These are phyloP conservation scores for Cataglyphis rosenhaueri DNA, from an alignment of 2,888 invertebrate species.

Conservation along the genomic window DNA sequence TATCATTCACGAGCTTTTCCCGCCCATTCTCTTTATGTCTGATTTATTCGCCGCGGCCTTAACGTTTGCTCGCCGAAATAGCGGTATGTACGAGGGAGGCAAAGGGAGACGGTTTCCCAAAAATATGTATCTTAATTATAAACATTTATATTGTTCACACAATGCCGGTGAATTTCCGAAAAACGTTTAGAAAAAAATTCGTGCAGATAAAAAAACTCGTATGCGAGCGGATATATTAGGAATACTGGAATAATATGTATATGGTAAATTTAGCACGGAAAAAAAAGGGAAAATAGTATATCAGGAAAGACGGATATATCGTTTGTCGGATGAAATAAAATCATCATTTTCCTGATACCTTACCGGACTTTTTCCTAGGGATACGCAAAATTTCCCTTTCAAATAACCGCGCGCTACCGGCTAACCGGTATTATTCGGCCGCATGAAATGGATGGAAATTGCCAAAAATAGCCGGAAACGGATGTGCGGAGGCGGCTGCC, in stretches of 20 bases:
- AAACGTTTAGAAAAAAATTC: neutral
- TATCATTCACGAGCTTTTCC: constrained; percentile 39
- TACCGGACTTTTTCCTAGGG: constrained; percentile 56
- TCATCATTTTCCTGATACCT: constrained; percentile 58
- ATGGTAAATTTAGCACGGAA: neutral
- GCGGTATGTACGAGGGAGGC: constrained; percentile 1
- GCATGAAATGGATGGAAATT: constrained; percentile 77
- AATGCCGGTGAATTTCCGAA: neutral
- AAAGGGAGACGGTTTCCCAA: neutral
- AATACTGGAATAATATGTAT: neutral
- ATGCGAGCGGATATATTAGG: neutral
- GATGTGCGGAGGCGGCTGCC: constrained; percentile 67
- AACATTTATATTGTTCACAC: neutral
- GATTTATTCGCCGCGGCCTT: constrained; percentile 37
- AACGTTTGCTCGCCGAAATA: constrained; percentile 2
- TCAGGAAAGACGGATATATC: neutral
- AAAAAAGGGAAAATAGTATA: neutral
- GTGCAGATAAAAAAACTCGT: neutral
- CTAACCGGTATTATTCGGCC: constrained; percentile 66
- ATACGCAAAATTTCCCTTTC: constrained; percentile 71
- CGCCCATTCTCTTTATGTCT: constrained; percentile 39
- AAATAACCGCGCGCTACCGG: constrained; percentile 59
- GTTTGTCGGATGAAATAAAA: constrained; percentile 54
- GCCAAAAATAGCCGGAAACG: constrained; percentile 80
- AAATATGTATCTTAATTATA: neutral